phyloP scores from a whole-genome alignment of 92 coral and sea anemone genomes.

The Epizoanthus rinbou region DNA sequence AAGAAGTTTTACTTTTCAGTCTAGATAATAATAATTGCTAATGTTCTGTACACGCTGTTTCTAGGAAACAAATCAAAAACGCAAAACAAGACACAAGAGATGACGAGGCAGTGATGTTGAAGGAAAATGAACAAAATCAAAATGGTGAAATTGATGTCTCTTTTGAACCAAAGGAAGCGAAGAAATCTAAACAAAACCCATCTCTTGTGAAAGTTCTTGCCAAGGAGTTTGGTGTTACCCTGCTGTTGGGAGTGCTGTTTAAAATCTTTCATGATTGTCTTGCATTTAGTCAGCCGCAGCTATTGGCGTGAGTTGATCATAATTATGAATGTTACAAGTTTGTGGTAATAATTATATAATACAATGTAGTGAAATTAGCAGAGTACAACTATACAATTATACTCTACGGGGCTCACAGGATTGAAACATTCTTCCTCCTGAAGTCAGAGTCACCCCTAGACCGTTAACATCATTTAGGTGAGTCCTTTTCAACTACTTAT shows the following conservation, averaged over 20 bases:
- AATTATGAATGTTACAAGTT: background rate
- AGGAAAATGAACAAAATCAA: background rate
- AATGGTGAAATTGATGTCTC: slow-evolving; percentile 4
- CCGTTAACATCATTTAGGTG: no score
- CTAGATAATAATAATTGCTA: no score
- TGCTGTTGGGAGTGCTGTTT: slow-evolving; percentile 54
- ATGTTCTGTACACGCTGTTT: background rate
- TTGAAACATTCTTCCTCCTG: no score
- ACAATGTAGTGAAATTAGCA: no score
- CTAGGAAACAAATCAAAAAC: slow-evolving; percentile 30
- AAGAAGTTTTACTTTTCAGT: no score
- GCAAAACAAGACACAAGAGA: background rate
- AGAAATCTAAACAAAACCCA: slow-evolving; percentile 42
- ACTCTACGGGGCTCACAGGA: no score
- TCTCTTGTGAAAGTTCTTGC: slow-evolving; percentile 57
- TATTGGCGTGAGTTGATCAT: slow-evolving; percentile 44
- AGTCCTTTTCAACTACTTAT: no score
- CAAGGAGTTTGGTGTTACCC: slow-evolving; percentile 42
- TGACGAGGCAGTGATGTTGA: slow-evolving; percentile 22
- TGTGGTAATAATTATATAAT: no score
- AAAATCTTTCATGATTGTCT: slow-evolving; percentile 63
- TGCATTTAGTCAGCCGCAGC: slow-evolving; percentile 63
- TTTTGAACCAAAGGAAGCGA: slow-evolving; percentile 19
- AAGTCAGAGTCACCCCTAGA: no score
- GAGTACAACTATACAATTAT: no score